Evolutionary conservation across 2,888 invertebrate genomes (phyloP), one percentile per base, ranked within the genome.

Genomic region (Crioceris asparagi): DNA sequence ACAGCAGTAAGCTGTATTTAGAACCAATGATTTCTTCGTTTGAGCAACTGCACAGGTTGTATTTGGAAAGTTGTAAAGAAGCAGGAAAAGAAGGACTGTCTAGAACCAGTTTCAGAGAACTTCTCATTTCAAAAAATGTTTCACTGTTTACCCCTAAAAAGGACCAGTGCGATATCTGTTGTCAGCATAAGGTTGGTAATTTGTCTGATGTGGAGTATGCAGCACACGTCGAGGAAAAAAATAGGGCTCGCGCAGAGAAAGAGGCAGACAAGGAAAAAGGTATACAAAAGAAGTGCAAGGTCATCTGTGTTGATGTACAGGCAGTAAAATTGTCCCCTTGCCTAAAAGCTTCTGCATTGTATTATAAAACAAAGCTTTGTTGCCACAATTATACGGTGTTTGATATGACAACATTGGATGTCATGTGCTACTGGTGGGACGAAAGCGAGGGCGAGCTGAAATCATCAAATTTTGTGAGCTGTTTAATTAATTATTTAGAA

Each of bases 301-400:
- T 43, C n/a, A 18, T 50, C 4, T 36, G 25, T 16, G 34, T 40
- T 32, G 40, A 40, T 18, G 15, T 40, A 3, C 39, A 26, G 45
- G 46, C 26, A 42, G 54, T 48, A 42, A 54, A 40, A 15, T 50
- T 35, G 33, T 45, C 41, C 18, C 55, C 52, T 1, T 38, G 44
- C 26, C 14, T 54, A 15, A 43, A 39, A 32, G 43, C 48, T 18
- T 45, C 43, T 25, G 41, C 35, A 42, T 26, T 46, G 4, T 53
- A 52, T 38, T 55, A 48, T 35, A 52, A 53, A 36, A 50, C 48
- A 4, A 56, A 54, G 38, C 37, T 56, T 8, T 44, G 43, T 11
- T 47, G 49, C 7, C 53, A 55, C 34, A 53, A 56, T 39, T 56
- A 52, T 37, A 54, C 51, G 3, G 31, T 54, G 5, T 54, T 38